Conservation (phyloP, 2,113 vertebrate genomes). For the Bettongia penicillata region DNA sequence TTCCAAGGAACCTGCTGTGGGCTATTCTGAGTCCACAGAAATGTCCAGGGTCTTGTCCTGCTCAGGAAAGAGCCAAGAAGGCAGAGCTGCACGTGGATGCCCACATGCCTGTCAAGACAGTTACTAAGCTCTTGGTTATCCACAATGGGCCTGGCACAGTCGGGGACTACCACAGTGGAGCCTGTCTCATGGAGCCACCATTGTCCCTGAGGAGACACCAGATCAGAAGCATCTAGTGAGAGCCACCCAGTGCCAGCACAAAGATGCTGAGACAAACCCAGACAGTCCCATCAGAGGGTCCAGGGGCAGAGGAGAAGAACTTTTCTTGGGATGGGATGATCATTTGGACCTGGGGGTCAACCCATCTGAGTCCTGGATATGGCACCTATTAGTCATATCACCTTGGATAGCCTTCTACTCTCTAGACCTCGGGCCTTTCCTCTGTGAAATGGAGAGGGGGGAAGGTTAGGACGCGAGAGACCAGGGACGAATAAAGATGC, state of each 20-base stretch:
- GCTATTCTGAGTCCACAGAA: slow-evolving; percentile 60
- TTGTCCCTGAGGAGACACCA: too few species aligned
- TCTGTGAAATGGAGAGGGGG: not conserved
- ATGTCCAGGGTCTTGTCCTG: slow-evolving; percentile 22
- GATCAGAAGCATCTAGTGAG: too few species aligned
- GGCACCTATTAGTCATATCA: not conserved
- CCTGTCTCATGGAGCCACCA: too few species aligned
- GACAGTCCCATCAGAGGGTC: not conserved
- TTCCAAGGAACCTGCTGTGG: slow-evolving; percentile 79
- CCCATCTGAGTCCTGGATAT: not conserved
- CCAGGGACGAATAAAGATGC: not conserved
- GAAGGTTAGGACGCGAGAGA: not conserved
- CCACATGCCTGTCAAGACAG: not conserved
- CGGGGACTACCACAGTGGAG: too few species aligned
- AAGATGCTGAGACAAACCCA: not conserved
- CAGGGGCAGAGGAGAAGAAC: not conserved
- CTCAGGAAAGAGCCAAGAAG: not conserved
- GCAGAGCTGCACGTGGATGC: too few species aligned
- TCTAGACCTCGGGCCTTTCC: not conserved
- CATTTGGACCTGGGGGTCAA: not conserved
- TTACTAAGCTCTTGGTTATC: not conserved
- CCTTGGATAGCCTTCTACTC: not conserved
- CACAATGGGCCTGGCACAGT: too few species aligned
- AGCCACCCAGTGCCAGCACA: not conserved
- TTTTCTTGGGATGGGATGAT: not conserved